Conservation (phyloP, 2,797 vertebrate genomes). For the Lemur catta region DNA sequence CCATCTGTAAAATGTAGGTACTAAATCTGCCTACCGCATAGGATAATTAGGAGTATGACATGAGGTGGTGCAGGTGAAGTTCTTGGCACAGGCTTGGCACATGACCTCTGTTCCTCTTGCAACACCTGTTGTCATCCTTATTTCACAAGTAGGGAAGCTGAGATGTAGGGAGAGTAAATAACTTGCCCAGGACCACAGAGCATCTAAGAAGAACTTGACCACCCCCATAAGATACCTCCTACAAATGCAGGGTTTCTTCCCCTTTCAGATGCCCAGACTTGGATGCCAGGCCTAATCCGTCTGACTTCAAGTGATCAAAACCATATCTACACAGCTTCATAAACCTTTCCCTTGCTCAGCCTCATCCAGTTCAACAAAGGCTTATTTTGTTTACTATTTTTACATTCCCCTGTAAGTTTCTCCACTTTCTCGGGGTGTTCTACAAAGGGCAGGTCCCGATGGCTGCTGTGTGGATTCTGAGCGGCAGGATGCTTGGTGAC, state of each 20-base stretch:
- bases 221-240: background rate
- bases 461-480: background rate
- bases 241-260: background rate
- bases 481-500: background rate
- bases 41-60: background rate
- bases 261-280: background rate
- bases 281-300: background rate
- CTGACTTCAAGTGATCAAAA: background rate
- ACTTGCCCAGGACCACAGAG: background rate
- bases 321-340: background rate
- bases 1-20: background rate
- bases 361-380: background rate
- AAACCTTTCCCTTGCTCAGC: background rate
- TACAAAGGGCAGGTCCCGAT: background rate
- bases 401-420: background rate
- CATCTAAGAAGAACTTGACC: background rate
- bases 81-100: background rate
- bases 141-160: background rate
- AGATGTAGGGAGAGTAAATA: background rate
- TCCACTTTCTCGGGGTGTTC: background rate
- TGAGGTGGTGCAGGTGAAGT: background rate
- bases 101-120: background rate
- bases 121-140: background rate
- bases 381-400: background rate
- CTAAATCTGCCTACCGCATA: background rate